A percentile compares a stretch with the other conserved stretches of the same genome.
Evolutionary conservation across 2,888 invertebrate species (phyloP).

Genomic region (Tethea ocularis): DNA sequence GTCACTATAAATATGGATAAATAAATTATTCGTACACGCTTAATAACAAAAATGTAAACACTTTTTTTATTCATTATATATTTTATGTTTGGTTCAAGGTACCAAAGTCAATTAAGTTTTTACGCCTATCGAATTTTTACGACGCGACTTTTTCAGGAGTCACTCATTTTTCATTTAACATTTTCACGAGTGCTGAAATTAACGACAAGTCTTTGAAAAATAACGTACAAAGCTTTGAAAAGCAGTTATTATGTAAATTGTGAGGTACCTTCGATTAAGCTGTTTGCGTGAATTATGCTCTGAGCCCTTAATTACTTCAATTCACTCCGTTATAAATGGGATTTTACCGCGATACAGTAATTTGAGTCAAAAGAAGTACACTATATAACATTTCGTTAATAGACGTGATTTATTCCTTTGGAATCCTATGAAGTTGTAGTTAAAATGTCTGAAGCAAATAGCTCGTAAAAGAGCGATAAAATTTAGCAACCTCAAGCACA

Average conservation of each 20-base stretch:
- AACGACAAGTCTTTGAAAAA: slow-evolving; percentile 38
- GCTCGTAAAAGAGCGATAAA: neutral
- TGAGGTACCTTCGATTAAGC: slow-evolving; percentile 52
- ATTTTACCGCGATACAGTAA: slow-evolving; percentile 35
- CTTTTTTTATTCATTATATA: too few species aligned
- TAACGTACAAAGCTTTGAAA: slow-evolving; percentile 45
- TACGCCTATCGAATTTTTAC: neutral
- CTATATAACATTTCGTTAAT: slow-evolving; percentile 18
- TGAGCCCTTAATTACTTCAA: slow-evolving; percentile 44
- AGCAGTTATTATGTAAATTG: slow-evolving; percentile 60
- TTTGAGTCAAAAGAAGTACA: slow-evolving; percentile 30
- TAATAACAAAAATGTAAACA: too few species aligned
- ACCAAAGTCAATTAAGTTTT: neutral
- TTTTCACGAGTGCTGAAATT: slow-evolving; percentile 29
- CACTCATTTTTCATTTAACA: slow-evolving; percentile 15
- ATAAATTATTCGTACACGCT: too few species aligned
- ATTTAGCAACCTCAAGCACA: neutral
- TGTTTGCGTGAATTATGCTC: slow-evolving; percentile 59
- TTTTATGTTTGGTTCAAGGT: neutral
- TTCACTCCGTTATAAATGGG: slow-evolving; percentile 48
- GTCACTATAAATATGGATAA: too few species aligned
- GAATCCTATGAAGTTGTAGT: neutral
- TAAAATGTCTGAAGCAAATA: neutral
- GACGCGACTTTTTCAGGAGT: neutral
- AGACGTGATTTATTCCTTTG: slow-evolving; percentile 15